These are phyloP conservation scores for Syngnathus typhle DNA, from an alignment of 2,113 vertebrate genomes.

Conservation along the genomic window DNA sequence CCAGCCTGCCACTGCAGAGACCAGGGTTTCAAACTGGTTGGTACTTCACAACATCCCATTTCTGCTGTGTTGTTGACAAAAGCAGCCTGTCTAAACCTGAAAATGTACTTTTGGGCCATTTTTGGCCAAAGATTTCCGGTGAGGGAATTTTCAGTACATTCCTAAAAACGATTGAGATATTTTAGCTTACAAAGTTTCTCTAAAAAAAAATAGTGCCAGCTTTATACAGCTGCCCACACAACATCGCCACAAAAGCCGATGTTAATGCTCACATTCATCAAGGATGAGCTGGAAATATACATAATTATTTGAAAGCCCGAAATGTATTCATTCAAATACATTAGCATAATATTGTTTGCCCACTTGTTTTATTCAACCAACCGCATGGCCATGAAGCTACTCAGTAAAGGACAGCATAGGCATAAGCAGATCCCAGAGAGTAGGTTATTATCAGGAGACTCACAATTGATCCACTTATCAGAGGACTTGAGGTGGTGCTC, in stretches of 20 bases:
- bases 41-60: background rate
- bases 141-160: too few relatives aligned
- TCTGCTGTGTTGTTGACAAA: too few relatives aligned
- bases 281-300: background rate
- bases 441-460: constrained; percentile 52
- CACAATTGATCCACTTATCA: constrained; percentile 60
- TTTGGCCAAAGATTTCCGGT: too few relatives aligned
- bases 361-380: constrained; percentile 38
- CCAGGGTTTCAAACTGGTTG: too few relatives aligned
- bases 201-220: background rate
- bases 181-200: background rate
- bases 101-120: too few relatives aligned
- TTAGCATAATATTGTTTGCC: background rate
- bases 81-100: too few relatives aligned
- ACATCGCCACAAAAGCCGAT: background rate
- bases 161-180: background rate
- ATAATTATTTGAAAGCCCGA: background rate
- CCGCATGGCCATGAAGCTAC: constrained; percentile 32
- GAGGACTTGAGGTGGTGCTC: constrained; percentile 50
- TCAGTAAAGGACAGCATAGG: constrained; percentile 17
- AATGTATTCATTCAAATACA: background rate
- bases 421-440: constrained; percentile 45
- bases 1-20: too few relatives aligned
- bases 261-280: background rate
- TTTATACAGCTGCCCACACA: background rate